Conservation (phyloP, 2,797 vertebrate species). For the Tolypeutes matacus region DNA sequence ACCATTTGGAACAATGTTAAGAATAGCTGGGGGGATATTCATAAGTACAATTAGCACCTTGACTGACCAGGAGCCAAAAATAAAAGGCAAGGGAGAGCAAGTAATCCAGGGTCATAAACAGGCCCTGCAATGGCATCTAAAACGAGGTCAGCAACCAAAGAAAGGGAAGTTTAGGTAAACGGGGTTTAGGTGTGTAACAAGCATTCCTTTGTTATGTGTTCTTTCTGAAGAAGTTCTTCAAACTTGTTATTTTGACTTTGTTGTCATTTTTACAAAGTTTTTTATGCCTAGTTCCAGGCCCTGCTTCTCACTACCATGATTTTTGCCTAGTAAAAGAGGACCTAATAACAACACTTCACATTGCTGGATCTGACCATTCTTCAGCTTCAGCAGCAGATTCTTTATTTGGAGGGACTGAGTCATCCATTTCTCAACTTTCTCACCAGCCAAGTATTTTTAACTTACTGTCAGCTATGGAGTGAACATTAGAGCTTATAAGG, state of each 20-base stretch:
- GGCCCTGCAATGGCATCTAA: background rate
- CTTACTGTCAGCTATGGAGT: conserved; percentile 64
- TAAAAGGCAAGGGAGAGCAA: background rate
- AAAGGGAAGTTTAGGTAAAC: background rate
- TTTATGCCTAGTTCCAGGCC: background rate
- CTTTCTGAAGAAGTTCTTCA: background rate
- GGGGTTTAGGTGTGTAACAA: background rate
- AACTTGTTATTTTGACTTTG: conserved; percentile 51
- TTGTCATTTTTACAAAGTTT: conserved; percentile 36
- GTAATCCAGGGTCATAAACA: background rate
- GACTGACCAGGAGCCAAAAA: conserved; percentile 10
- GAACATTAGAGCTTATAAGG: conserved; percentile 63
- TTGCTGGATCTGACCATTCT: conserved; percentile 26
- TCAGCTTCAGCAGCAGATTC: conserved; percentile 58
- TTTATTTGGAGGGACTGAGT: conserved; percentile 79
- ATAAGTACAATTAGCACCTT: conserved; percentile 57
- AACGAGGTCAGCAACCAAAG: background rate
- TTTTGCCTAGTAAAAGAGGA: background rate
- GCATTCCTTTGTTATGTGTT: background rate
- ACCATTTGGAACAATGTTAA: background rate
- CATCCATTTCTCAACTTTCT: conserved; percentile 81
- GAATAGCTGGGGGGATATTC: conserved; percentile 24
- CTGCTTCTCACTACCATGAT: conserved; percentile 18
- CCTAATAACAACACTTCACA: background rate
- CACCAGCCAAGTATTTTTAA: conserved; percentile 82